phyloP scores from a whole-genome alignment of 2,797 vertebrate species.

The Salmo trutta region DNA sequence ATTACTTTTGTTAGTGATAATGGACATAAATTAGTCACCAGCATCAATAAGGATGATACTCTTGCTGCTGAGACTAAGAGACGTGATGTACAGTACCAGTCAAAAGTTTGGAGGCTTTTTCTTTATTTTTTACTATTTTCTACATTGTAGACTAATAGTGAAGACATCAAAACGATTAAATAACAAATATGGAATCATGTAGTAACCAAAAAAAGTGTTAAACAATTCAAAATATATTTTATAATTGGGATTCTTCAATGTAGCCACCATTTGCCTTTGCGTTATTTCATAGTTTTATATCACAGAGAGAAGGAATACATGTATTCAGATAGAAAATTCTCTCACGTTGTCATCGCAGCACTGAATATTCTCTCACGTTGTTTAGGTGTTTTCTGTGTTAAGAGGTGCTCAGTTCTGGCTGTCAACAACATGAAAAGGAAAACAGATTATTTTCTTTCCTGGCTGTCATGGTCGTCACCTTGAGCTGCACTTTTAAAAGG shows the following conservation, averaged over 20 bases:
- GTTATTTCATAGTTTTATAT: not conserved
- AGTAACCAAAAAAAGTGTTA: too few relatives aligned
- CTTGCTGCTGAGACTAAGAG: conserved; percentile 28
- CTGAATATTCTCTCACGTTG: not conserved
- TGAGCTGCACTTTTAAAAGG: conserved; percentile 62
- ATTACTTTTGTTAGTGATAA: not conserved
- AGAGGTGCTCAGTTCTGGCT: conserved; percentile 29
- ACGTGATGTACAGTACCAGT: not conserved
- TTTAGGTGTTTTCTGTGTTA: not conserved
- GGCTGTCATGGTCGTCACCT: conserved; percentile 46
- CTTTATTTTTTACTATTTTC: too few relatives aligned
- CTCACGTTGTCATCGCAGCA: not conserved
- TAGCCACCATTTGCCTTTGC: too few relatives aligned
- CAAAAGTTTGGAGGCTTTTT: too few relatives aligned
- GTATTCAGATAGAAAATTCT: not conserved
- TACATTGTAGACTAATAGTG: too few relatives aligned
- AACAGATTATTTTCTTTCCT: conserved; percentile 40
- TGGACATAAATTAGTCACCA: not conserved
- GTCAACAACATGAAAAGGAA: conserved; percentile 29
- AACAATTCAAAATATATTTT: too few relatives aligned
- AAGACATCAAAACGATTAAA: too few relatives aligned
- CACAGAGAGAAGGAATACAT: conserved; percentile 26
- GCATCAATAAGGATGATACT: conserved; percentile 21
- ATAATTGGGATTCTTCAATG: too few relatives aligned
- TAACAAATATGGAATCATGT: too few relatives aligned